Evolutionary conservation across 1,140 invertebrate genomes (phyloP).

Genomic region (Drepana arcuata): DNA sequence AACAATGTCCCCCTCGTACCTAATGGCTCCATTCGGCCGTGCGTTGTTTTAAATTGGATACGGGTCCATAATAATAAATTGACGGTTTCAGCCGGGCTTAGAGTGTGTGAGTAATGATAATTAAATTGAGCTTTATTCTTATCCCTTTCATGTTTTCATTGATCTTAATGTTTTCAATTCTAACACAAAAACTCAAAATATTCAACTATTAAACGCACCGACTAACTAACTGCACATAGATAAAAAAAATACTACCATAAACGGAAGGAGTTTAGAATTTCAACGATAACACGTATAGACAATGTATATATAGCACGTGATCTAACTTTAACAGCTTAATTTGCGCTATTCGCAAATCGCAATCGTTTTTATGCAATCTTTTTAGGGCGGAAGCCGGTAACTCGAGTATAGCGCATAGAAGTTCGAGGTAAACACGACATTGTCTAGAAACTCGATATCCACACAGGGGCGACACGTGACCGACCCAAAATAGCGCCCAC

Average conservation of each 20-base stretch:
- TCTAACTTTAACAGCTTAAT: no score
- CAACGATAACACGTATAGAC: no score
- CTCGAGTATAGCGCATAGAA: conserved; percentile 10
- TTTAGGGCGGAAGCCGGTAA: conserved; percentile 22
- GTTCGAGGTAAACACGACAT: conserved; percentile 41
- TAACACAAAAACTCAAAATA: no score
- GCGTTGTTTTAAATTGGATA: conserved; percentile 70
- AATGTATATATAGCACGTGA: no score
- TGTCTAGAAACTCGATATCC: conserved; percentile 47
- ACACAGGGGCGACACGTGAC: conserved; percentile 35
- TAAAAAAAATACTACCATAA: no score
- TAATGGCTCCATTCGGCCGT: conserved; percentile 43
- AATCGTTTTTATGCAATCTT: no score
- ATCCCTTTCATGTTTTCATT: conserved; percentile 15
- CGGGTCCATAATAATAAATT: conserved; percentile 68
- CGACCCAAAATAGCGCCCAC: conserved; percentile 57
- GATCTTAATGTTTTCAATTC: conserved; percentile 2
- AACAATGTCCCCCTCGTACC: conserved; percentile 57
- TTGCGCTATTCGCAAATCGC: no score
- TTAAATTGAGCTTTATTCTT: conserved; percentile 62
- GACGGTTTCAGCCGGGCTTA: conserved; percentile 59
- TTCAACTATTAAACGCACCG: no score
- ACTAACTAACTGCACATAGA: no score
- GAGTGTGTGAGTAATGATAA: conserved; percentile 60
- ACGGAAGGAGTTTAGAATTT: no score